Conservation (phyloP, 2,113 vertebrate genomes). For the Trochalopteron elliotii region DNA sequence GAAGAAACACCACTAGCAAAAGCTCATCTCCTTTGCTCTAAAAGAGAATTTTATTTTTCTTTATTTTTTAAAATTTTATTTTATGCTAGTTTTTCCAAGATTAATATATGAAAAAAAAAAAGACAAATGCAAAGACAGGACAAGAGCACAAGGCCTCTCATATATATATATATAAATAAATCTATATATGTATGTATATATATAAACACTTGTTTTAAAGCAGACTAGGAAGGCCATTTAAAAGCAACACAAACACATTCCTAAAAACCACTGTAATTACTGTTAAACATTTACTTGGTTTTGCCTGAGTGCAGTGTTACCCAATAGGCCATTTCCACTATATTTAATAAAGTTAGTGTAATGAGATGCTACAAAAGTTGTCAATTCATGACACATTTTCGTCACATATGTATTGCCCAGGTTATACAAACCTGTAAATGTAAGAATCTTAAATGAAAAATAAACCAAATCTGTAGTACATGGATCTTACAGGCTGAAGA, state of each 20-base stretch:
- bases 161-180: not conserved
- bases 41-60: not conserved
- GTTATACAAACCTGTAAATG: not conserved
- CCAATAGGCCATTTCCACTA: not conserved
- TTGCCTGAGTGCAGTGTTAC: not conserved
- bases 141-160: not conserved
- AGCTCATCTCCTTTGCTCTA: accelerated
- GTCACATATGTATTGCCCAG: not conserved
- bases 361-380: not conserved
- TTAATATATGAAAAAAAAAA: not conserved
- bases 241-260: not conserved
- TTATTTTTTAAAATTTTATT: no score
- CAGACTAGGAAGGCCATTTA: not conserved
- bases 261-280: not conserved
- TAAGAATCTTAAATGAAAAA: not conserved
- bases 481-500: not conserved
- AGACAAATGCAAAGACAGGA: not conserved
- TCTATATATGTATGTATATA: not conserved
- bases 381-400: not conserved
- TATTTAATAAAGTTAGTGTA: not conserved
- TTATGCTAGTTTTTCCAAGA: not conserved
- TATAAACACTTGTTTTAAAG: not conserved
- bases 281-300: not conserved
- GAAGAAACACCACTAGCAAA: not conserved
- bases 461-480: not conserved